Base-by-base conservation (phyloP, 2,888 invertebrate species). In the Euplexia lucipara region DNA sequence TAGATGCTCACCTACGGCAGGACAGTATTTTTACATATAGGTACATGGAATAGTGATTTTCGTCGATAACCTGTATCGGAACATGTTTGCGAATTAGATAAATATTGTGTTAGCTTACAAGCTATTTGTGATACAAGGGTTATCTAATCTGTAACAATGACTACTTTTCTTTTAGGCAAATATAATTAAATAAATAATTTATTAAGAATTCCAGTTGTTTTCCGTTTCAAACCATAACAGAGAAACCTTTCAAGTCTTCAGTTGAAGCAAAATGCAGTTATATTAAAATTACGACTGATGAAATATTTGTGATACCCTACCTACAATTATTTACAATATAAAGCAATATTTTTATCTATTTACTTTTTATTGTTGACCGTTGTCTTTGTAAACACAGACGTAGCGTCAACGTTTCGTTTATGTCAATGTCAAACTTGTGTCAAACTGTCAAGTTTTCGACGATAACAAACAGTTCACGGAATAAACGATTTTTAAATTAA, bases 401-500 rank as follows among this genome's bases (percentile, higher is more conserved):
- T 70, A 39, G 7, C 16, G 49, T 70, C 45, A 61, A 26, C 53
- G 26, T 49, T 71, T 68, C 4, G 42, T 34, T 32, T 47, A 1
- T 51, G 67, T 47, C 71, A 70, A 53, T 65, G 54, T 49, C 54
- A 42, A 34, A 39, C 0, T 44, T 39, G 10, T 35, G 34, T 58
- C 39, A 44, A 30, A 5, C 42, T 35, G 34, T 58, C 39, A 44
- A 30, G 8, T 47, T 34, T 22, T 4, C 5, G 12, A 44, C 14
- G 57, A 14, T 64, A 70, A 3, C 58, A 59, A 58, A 59, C 18
- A 41, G 45, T 51, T 34, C 41, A 39, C 9, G 16, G 14, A 75
- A 0, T 44, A 12, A 0, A 47, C 10, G 14, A 73, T 62, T 79
- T 70, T 54, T 83, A 48, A 83, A 81, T 81, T 70, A 83, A 86